phyloP scores from a whole-genome alignment of 2,797 vertebrate species.

The Apodemus agrarius region DNA sequence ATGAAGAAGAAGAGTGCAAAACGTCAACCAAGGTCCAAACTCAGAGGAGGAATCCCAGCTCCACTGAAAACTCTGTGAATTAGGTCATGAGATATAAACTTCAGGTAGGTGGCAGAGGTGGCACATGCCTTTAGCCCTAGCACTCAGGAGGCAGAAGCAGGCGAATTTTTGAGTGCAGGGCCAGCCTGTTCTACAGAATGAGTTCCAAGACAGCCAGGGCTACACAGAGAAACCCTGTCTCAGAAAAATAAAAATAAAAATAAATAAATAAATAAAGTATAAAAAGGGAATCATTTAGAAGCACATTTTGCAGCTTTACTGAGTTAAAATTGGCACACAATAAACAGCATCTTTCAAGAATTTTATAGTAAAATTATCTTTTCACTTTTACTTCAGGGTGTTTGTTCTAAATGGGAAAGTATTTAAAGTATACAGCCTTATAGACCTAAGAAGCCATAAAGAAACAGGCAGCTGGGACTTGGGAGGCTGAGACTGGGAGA shows the following conservation, averaged over 20 bases:
- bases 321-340: background rate
- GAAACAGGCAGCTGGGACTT: background rate
- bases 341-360: background rate
- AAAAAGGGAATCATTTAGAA: background rate
- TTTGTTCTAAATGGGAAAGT: background rate
- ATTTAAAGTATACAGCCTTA: background rate
- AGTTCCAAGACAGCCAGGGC: background rate
- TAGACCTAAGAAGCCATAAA: background rate
- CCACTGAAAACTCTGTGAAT: background rate
- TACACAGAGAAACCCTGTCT: background rate
- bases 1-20: background rate
- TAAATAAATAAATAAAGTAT: background rate
- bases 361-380: background rate
- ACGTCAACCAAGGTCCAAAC: background rate
- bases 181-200: background rate
- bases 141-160: background rate
- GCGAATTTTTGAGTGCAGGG: no score
- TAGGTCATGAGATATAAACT: background rate
- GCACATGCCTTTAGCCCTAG: background rate
- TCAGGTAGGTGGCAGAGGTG: background rate
- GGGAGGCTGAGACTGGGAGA: background rate
- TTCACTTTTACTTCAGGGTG: background rate
- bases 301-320: background rate
- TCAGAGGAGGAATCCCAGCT: conserved; percentile 3
- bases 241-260: no score